Conservation (phyloP, 2,113 vertebrate genomes). For the Hypocryptadius cinnamomeus region DNA sequence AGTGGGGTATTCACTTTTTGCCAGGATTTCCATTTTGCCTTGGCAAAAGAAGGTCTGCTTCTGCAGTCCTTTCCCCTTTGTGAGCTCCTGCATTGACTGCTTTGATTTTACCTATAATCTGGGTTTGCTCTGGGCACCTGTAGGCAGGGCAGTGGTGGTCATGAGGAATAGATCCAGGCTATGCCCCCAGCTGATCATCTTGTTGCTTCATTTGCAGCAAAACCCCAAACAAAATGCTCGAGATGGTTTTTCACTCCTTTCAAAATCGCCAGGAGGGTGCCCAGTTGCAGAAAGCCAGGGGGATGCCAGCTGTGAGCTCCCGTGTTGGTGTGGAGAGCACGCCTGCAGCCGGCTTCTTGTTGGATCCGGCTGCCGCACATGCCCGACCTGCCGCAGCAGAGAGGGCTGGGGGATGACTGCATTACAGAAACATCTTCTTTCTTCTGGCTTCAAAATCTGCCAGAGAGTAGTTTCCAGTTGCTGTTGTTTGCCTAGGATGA, state of each 20-base stretch:
- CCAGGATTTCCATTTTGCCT: not conserved
- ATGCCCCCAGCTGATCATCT: not conserved
- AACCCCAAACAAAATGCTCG: not conserved
- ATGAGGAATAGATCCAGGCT: not conserved
- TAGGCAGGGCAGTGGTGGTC: not conserved
- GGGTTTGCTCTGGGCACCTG: not conserved
- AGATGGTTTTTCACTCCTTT: not conserved
- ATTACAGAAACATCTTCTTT: not conserved
- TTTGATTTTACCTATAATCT: not conserved
- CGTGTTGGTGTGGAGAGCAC: rapidly evolving
- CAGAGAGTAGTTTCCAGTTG: not conserved
- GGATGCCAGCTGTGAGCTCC: not conserved
- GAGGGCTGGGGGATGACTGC: not conserved
- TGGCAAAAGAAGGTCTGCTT: not conserved
- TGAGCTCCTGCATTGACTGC: not conserved
- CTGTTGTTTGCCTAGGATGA: not conserved
- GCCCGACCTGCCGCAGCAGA: not conserved
- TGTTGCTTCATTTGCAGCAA: not conserved
- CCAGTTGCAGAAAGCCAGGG: not conserved
- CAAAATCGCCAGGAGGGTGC: not conserved
- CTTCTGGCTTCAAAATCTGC: not conserved
- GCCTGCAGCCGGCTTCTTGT: not conserved
- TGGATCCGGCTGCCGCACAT: rapidly evolving
- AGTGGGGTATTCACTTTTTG: not conserved
- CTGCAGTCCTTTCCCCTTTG: not conserved